Evolutionary conservation across 2,113 vertebrate genomes (phyloP), one percentile per base, ranked within the genome.

Genomic region (Amia ocellicauda): DNA sequence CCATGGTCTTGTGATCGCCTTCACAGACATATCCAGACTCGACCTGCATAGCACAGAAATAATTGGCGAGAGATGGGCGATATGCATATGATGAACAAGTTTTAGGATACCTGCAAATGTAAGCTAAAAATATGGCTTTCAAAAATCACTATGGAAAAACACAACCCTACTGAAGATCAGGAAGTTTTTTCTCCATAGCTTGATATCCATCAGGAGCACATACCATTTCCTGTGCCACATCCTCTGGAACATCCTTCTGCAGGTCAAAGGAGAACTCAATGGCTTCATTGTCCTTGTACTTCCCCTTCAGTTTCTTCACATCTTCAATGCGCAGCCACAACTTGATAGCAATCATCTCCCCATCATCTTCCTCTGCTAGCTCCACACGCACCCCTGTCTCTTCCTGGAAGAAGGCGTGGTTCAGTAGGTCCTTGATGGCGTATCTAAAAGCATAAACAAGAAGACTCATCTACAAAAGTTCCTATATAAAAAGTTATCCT

Each of bases 171-270:
- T n/a, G n/a, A n/a, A n/a, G n/a, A n/a, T n/a, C n/a, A n/a, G n/a
- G n/a, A n/a, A n/a, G n/a, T n/a, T n/a, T n/a, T n/a, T n/a, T n/a
- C n/a, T n/a, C n/a, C n/a, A n/a, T n/a, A n/a, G n/a, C n/a, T n/a
- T n/a, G n/a, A n/a, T n/a, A n/a, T n/a, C n/a, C n/a, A n/a, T 47
- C 43, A 47, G 14, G 9, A 3, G 53, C 53, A 70, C 58, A 90
- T 81, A 98, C 97, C 97, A 99, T 99, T 92, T 99, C 97, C 78
- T 98, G 97, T 61, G 97, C 97, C 76, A 99, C 97, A 77, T 99
- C 97, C 85, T 99, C 97, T 53, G 97, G 94, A 20, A 97, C 91
- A 60, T 99, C 97, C 77, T 93, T 95, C 69, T 91, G 93, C 82
- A 99, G 87, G 76, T 99, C 96, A 78, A 98, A 99, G 52, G 94